Evolutionary conservation across 2,113 vertebrate genomes (phyloP).

Genomic region (Odobenus rosmarus): DNA sequence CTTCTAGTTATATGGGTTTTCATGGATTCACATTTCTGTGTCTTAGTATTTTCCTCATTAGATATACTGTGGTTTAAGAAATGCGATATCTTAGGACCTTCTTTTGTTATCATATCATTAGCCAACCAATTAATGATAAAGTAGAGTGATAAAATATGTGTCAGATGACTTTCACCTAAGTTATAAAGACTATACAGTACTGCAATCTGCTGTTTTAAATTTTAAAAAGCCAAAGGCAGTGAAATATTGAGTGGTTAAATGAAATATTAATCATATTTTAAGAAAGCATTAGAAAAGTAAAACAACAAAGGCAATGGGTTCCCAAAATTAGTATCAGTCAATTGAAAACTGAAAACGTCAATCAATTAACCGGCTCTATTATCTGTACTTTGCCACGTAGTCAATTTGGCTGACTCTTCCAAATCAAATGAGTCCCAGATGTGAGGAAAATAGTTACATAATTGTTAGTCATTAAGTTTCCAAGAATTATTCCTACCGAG

Average conservation of each 20-base stretch:
- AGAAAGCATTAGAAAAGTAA: not conserved
- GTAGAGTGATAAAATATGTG: not conserved
- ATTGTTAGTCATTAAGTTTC: not conserved
- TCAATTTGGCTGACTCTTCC: not conserved
- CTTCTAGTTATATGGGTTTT: not conserved
- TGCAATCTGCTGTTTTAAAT: not conserved
- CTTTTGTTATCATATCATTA: not conserved
- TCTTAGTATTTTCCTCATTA: not conserved
- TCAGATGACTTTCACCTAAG: not conserved
- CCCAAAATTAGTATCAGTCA: not conserved
- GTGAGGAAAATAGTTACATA: not conserved
- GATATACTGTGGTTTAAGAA: not conserved
- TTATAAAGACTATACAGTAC: not conserved
- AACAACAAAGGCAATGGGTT: not conserved
- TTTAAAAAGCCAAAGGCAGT: not conserved
- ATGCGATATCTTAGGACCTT: not conserved
- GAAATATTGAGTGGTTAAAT: not conserved
- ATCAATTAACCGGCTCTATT: not conserved
- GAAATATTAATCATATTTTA: constrained; percentile 38
- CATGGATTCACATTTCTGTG: not conserved
- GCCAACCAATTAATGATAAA: not conserved
- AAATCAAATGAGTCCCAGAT: not conserved
- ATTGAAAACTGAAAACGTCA: not conserved
- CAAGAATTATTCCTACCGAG: not conserved
- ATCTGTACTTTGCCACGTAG: not conserved